Percentiles rank a stretch among this genome's conserved stretches.
Evolutionary conservation across 2,113 vertebrate species (phyloP).

Genomic region (chimpanzee (Pan troglodytes)): NHGRI_mPanTro3-v2.1_pri NC_072421.2:150205001-150205500

Average conservation of each 20-base stretch:
- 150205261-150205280: background rate
- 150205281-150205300: background rate
- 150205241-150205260: background rate
- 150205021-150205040: background rate
- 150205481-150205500: background rate
- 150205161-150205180: background rate
- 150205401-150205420: background rate
- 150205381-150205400: background rate
- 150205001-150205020: too few relatives aligned
- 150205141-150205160: background rate
- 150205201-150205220: background rate
- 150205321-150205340: background rate
- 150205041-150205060: background rate
- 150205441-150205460: background rate
- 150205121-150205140: background rate
- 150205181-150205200: background rate
- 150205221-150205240: background rate
- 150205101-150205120: background rate
- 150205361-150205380: background rate
- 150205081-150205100: background rate
- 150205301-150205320: background rate
- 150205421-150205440: background rate
- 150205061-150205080: background rate
- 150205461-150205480: background rate
- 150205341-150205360: background rate